phyloP scores from a whole-genome alignment of 2,113 vertebrate genomes.

The Calidris pygmaea region DNA sequence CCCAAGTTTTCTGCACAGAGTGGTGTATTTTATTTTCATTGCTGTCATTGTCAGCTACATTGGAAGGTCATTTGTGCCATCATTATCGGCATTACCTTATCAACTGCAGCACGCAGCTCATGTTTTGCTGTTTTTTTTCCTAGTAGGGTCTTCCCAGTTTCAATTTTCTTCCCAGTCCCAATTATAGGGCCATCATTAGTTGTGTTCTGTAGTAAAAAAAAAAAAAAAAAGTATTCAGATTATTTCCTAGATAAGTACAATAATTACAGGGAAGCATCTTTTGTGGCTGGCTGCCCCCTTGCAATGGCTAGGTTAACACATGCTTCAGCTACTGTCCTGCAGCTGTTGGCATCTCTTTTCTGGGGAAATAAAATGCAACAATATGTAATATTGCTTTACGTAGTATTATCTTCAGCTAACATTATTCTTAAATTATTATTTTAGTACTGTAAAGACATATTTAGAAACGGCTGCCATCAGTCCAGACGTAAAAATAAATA shows the following conservation, averaged over 20 bases:
- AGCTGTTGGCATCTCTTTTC: background rate
- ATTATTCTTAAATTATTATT: background rate
- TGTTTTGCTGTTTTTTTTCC: background rate
- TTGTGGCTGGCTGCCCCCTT: background rate
- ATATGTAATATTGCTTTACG: background rate
- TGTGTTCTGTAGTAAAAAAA: background rate
- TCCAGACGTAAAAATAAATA: background rate
- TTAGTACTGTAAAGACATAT: background rate
- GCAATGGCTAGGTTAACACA: background rate
- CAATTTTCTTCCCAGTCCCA: background rate
- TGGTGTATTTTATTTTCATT: background rate
- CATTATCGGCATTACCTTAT: background rate
- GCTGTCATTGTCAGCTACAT: background rate
- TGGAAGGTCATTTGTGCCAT: background rate
- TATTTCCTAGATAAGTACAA: background rate
- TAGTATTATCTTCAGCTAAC: background rate
- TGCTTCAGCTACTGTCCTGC: background rate
- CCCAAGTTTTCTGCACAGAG: background rate
- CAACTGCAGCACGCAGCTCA: background rate
- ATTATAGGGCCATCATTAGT: background rate
- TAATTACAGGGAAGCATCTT: background rate
- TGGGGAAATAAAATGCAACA: background rate
- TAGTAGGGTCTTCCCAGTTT: background rate
- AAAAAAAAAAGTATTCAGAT: background rate
- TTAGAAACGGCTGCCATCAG: background rate